Conservation (phyloP, 2,888 invertebrate species). For the Anagyrus pseudococci region DNA sequence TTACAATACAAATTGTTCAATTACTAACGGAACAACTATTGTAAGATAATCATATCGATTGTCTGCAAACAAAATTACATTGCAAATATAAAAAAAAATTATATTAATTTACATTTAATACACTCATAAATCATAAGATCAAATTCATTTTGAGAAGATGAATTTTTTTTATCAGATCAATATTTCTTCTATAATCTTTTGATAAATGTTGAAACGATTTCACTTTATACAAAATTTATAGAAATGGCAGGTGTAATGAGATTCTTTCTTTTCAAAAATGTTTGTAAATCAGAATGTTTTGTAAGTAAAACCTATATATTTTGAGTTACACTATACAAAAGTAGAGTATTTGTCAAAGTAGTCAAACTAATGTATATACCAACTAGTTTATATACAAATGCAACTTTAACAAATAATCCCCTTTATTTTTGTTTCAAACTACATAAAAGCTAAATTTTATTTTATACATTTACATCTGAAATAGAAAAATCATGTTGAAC, state of each 20-base stretch:
- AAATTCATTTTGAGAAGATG: background rate
- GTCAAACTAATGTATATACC: slow-evolving; percentile 14
- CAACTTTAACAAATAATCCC: slow-evolving; percentile 28
- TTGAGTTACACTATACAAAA: too few relatives aligned
- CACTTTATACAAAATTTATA: slow-evolving; percentile 9
- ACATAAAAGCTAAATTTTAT: background rate
- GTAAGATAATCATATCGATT: too few relatives aligned
- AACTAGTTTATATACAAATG: slow-evolving; percentile 26
- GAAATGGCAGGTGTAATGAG: background rate
- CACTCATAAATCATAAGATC: background rate
- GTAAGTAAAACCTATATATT: too few relatives aligned
- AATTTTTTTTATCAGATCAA: background rate
- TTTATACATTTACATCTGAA: slow-evolving; percentile 9
- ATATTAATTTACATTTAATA: background rate
- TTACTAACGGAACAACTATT: slow-evolving; percentile 4
- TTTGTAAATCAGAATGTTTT: slow-evolving; percentile 3
- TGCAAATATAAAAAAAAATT: background rate
- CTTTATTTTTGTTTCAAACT: background rate
- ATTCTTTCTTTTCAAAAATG: background rate
- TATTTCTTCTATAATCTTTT: background rate
- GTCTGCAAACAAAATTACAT: background rate
- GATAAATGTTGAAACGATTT: background rate
- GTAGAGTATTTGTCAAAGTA: slow-evolving; percentile 17
- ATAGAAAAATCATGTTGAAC: slow-evolving; percentile 14
- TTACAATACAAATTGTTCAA: slow-evolving; percentile 13